A percentile compares a stretch with the other conserved stretches of the same genome.
phyloP scores from a whole-genome alignment of 2,113 vertebrate genomes.

The Piprites chloris region DNA sequence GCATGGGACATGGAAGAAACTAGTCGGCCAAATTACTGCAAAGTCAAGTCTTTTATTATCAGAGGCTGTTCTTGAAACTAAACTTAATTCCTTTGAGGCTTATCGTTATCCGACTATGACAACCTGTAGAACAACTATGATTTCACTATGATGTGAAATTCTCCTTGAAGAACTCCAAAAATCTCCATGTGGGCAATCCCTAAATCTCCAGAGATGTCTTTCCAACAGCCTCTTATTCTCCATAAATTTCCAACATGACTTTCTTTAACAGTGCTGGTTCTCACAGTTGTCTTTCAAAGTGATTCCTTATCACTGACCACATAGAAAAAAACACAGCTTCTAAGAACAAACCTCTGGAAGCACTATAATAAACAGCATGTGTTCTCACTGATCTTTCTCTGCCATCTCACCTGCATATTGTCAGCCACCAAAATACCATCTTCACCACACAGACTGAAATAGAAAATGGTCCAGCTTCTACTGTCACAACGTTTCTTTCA shows the following conservation, averaged over 20 bases:
- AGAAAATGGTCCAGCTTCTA: not conserved
- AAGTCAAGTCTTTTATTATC: not conserved
- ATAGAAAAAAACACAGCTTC: not conserved
- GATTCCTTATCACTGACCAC: not conserved
- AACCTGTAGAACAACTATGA: not conserved
- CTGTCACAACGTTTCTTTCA: not conserved
- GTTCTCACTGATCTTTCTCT: not conserved
- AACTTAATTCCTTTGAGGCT: not conserved
- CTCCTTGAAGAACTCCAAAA: not conserved
- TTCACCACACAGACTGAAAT: not conserved
- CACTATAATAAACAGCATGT: not conserved
- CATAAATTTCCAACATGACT: not conserved
- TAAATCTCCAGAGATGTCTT: not conserved
- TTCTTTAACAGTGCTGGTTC: not conserved
- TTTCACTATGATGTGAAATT: not conserved
- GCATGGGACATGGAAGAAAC: not conserved
- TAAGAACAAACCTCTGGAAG: not conserved
- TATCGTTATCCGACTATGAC: not conserved
- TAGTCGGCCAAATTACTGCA: not conserved
- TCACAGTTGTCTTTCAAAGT: not conserved
- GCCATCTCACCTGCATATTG: rapidly evolving
- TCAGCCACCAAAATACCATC: not conserved
- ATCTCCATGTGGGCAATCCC: not conserved
- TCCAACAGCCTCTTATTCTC: not conserved
- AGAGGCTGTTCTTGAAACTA: not conserved